Evolutionary conservation across 2,113 vertebrate genomes (phyloP), one percentile per base, ranked within the genome.

Genomic region (Nycticryphes semicollaris): DNA sequence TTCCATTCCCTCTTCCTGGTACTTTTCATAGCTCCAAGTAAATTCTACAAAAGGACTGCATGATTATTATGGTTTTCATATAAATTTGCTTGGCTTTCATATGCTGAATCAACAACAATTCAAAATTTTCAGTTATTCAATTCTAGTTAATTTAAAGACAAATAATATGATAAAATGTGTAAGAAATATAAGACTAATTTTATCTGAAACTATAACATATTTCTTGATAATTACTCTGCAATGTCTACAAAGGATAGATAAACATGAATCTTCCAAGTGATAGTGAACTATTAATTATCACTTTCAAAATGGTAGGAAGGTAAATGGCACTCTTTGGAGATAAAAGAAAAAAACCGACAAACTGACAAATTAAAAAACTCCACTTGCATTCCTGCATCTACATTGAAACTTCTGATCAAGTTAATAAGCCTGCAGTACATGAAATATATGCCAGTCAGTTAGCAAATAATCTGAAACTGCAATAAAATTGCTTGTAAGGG

Each of bases 401-500:
- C 47, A 43, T 19, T 60, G n/a, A 76, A 96, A 53, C 20, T 75
- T 89, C 69, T 67, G 53, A 74, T 57, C 39, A 51, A 76, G 28
- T 68, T 83, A 82, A 53, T 78, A 86, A 56, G 43, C 18, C 37
- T 54, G 39, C 54, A 54, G 54, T 53, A 98, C 97, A 87, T 97
- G 96, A 90, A 98, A 94, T 87, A 98, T 97, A 31, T 98, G 97
- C 93, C 98, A 97, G 84, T 98, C 96, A 81, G 97, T 97, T 86
- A 98, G 98, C 69, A 98, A 95, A 87, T 98, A 98, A 84, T 72
- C 60, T 23, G 91, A 60, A 43, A 95, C 74, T 11, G 96, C 84
- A 62, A 98, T 98, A 45, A 98, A 96, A 81, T 98, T 91, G 3
- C 97, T 96, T 56, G 97, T 98, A 95, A 98, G 91, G 89, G 14